Conservation (phyloP, 2,797 vertebrate species). For the Oreonectes daqikongensis region DNA sequence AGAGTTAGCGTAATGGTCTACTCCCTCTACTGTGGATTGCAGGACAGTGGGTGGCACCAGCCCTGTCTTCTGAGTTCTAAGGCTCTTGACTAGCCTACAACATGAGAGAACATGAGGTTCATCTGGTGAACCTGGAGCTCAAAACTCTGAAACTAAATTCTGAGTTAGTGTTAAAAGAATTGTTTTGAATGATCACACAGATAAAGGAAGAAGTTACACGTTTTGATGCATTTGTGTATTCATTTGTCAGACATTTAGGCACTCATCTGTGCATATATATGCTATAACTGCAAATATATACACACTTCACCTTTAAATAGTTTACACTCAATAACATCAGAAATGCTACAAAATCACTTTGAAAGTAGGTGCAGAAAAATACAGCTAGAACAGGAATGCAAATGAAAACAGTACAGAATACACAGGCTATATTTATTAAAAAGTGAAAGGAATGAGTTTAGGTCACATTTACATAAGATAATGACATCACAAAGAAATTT, state of each 20-base stretch:
- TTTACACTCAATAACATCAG: not conserved
- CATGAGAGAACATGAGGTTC: constrained; percentile 60
- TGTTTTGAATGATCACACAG: not conserved
- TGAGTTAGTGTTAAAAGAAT: not conserved
- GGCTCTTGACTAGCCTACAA: constrained; percentile 83
- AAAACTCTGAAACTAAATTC: not conserved
- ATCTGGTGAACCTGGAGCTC: constrained; percentile 33
- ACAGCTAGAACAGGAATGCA: not conserved
- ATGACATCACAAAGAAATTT: no score
- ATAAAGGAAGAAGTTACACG: not conserved
- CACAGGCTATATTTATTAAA: not conserved
- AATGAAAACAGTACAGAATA: not conserved
- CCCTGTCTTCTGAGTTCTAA: constrained; percentile 79
- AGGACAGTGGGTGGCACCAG: constrained; percentile 77
- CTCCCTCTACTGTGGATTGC: constrained; percentile 75
- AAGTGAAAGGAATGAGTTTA: not conserved
- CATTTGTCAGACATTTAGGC: not conserved
- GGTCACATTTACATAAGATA: no score
- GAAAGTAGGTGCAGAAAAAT: not conserved
- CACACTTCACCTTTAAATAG: not conserved
- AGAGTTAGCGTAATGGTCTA: constrained; percentile 73
- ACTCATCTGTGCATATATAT: not conserved
- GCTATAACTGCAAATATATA: not conserved
- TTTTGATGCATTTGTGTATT: not conserved
- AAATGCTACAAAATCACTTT: not conserved